A percentile compares a stretch with the other conserved stretches of the same genome.
Evolutionary conservation across 1,140 invertebrate species (phyloP).

Genomic region (Pseudomyrmex flavicornis): DNA sequence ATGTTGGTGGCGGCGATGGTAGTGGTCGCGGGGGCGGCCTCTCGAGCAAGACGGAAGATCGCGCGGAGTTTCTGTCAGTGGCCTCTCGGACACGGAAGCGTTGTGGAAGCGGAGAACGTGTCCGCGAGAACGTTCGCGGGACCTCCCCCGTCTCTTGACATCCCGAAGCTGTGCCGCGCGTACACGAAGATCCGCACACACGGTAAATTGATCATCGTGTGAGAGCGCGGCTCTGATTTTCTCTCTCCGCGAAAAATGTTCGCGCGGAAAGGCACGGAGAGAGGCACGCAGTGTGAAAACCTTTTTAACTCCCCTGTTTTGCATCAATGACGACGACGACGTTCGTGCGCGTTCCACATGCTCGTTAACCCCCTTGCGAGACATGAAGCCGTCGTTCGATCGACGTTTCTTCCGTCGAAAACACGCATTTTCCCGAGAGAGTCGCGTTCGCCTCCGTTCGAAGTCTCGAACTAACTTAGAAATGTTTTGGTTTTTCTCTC

Average conservation of each 20-base stretch:
- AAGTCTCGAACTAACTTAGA: background rate
- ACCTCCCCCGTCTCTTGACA: background rate
- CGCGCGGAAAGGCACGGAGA: background rate
- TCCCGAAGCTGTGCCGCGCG: constrained; percentile 38
- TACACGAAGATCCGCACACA: constrained; percentile 2
- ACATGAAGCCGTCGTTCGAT: constrained; percentile 35
- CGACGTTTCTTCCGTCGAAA: background rate
- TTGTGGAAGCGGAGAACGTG: constrained; percentile 19
- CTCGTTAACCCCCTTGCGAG: background rate
- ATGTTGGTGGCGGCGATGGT: too few species aligned
- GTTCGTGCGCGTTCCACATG: constrained; percentile 28
- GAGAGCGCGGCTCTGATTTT: background rate
- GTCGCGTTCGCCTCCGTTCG: background rate
- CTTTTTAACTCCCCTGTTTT: too few species aligned
- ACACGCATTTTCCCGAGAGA: background rate
- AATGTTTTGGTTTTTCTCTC: background rate
- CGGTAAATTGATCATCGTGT: constrained; percentile 39
- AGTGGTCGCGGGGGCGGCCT: constrained; percentile 38
- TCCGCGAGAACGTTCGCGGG: constrained; percentile 2
- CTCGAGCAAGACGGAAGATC: constrained; percentile 58
- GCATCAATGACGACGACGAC: background rate
- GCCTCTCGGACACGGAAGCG: constrained; percentile 75
- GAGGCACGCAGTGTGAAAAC: background rate
- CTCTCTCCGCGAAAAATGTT: constrained; percentile 4
- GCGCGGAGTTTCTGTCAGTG: constrained; percentile 74